Base-by-base conservation (phyloP, 2,113 vertebrate species). In the Sapajus apella region DNA sequence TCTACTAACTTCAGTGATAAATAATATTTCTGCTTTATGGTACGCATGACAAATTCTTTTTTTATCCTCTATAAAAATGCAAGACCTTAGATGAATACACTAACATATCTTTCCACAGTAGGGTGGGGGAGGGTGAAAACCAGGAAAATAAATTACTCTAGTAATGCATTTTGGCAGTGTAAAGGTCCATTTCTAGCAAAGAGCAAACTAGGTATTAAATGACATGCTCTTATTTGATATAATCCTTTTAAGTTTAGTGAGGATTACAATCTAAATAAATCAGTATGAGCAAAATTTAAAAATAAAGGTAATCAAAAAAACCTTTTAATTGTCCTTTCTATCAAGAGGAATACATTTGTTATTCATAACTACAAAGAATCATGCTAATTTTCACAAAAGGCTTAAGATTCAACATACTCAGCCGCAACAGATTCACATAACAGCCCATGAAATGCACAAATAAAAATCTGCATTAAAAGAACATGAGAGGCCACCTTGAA, bases 1-100 rank as follows among this genome's bases (percentile, higher is more conserved):
- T 97, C 82, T 58, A 75, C 43, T 92, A 96, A 96, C 70, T 94
- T 88, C n/a, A 68, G 20, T 90, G 72, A 97, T 90, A 95, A 97
- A 45, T 92, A 94, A 64, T 91, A 92, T 95, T 97, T 83, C 73
- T 95, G 75, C 81, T 97, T 97, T 83, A n/a, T 81, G 30, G 0
- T 91, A 88, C 52, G 73, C 82, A 93, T 95, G 86, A 68, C 55
- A 96, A 92, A 92, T 90, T 87, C 17, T 79, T 88, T 94, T 86
- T 90, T 75, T 32, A 93, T 84, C 30, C 23, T 79, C 56, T 95
- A 72, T 94, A 70, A 95, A 93, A 97, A 96, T 95, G 16, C 43
- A 96, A 73, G 25, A 50, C 30, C 95, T 89, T 45, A 80, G 40
- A 92, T 90, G 61, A 95, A 87, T 76, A 87, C 18, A 85, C 50